Evolutionary conservation across 1,140 invertebrate species (phyloP).

Genomic region (Paraescarpia echinospica): DNA sequence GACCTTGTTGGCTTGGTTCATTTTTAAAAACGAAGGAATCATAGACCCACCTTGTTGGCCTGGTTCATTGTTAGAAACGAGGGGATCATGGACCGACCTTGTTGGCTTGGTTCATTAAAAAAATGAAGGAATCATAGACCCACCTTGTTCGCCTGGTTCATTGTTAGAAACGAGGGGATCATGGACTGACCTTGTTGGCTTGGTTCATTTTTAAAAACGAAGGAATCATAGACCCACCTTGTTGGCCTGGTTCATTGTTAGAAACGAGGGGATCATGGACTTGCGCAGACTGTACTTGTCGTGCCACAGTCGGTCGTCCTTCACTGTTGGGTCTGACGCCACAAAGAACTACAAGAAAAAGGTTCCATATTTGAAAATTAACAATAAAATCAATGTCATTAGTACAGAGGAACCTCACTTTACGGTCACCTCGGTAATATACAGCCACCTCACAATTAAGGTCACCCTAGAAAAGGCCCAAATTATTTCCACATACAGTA

Average conservation of each 20-base stretch:
- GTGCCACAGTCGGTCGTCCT: constrained; percentile 85
- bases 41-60: not conserved
- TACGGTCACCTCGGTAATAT: too few species aligned
- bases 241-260: constrained; percentile 58
- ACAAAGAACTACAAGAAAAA: constrained; percentile 75
- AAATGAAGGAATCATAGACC: not conserved
- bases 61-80: not conserved
- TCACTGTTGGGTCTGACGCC: constrained; percentile 76
- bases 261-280: constrained; percentile 61
- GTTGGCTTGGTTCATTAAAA: not conserved
- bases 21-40: not conserved
- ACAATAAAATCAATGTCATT: not conserved
- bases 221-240: constrained; percentile 44
- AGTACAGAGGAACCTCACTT: too few species aligned
- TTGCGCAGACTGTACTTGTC: constrained; percentile 87
- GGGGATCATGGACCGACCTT: not conserved
- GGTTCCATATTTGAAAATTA: not conserved
- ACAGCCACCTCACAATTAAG: too few species aligned
- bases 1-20: not conserved
- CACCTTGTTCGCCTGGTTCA: not conserved
- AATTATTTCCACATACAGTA: too few species aligned
- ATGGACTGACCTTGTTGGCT: not conserved
- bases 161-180: not conserved
- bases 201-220: not conserved
- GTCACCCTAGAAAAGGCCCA: too few species aligned